Base-by-base conservation (phyloP, 2,888 invertebrate species). In the Tipula confusa region DNA sequence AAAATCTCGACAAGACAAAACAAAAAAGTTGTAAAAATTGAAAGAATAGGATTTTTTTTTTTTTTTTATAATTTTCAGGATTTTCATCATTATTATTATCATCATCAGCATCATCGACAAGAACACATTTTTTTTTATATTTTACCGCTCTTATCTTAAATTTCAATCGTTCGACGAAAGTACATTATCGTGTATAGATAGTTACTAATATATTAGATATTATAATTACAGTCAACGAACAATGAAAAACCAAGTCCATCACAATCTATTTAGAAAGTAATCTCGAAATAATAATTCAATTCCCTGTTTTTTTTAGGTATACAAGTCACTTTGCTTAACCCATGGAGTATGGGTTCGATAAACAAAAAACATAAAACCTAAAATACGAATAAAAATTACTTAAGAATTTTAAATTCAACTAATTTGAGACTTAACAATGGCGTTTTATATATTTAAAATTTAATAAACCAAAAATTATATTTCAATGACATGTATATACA, bases 401-500 rank as follows among this genome's bases (percentile, higher is more conserved):
- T 64, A 64, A 64, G 64, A 24, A 64, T 64, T 64, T 24, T 24
- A 64, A 64, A 64, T 64, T 64, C 11, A 64, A 64, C 64, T 64
- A 64, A 64, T 64, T 64, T 64, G 64, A 18, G 64, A 64, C 64
- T 64, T 64, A 64, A 64, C 64, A 64, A 64, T 64, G 64, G 24
- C 24, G 11, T 64, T 64, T 38, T 43, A n/a, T 64, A 64, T 64
- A 64, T 64, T 24, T 64, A 64, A 64, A 64, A 64, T 64, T 64
- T 64, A 64, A 64, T 64, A 64, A 64, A 64, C 64, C 7, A 24
- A 24, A 64, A 64, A 64, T 33, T n/a, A n/a, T n/a, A n/a, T n/a
- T n/a, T n/a, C n/a, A n/a, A n/a, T n/a, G n/a, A n/a, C n/a, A 43
- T 43, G n/a, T 36, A 36, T 36, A 36, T 43, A n/a, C 13, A 6